A percentile compares a stretch with the other conserved stretches of the same genome.
Conservation (phyloP, 2,113 vertebrate genomes). For the Anguilla rostrata region DNA sequence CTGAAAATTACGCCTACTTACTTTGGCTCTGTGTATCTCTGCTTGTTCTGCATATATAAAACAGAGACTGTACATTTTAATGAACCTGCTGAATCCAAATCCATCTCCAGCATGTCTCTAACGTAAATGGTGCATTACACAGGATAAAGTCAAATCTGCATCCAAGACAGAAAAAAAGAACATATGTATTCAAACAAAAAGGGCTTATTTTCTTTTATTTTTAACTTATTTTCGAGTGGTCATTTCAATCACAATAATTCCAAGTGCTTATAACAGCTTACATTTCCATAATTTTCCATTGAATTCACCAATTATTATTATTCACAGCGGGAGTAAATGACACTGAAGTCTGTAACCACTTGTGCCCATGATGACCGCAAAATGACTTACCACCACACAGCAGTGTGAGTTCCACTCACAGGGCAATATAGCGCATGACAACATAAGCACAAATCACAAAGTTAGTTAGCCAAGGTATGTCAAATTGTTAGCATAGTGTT, state of each 20-base stretch:
- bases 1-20: conserved; percentile 7
- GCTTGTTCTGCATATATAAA: neutral
- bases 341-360: too few species aligned
- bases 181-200: neutral
- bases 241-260: neutral
- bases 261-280: neutral
- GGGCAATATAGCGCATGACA: too few species aligned
- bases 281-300: neutral
- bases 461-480: too few species aligned
- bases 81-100: conserved; percentile 9
- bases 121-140: neutral
- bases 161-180: neutral
- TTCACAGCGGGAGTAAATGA: too few species aligned
- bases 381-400: too few species aligned
- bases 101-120: conserved; percentile 1
- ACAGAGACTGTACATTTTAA: conserved; percentile 1
- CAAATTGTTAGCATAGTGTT: too few species aligned
- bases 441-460: too few species aligned
- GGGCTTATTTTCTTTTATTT: neutral
- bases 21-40: neutral
- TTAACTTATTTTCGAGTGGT: neutral
- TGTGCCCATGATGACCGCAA: too few species aligned
- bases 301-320: neutral
- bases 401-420: too few species aligned
- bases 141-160: neutral